Base-by-base conservation (phyloP, 2,113 vertebrate species). In the Apus apus region DNA sequence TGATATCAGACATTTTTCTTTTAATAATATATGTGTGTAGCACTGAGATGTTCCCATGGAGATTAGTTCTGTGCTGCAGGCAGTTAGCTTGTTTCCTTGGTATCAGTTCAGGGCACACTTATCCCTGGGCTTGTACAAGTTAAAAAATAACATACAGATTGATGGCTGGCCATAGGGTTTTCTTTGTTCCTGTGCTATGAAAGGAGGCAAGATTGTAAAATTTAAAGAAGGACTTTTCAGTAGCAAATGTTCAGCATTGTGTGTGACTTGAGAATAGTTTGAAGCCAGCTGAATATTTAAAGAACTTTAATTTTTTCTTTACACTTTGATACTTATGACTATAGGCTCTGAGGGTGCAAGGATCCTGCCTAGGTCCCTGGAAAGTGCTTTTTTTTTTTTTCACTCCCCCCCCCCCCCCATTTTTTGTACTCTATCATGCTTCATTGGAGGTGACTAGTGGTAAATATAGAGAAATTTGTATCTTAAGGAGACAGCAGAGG, bases 31-130 rank as follows among this genome's bases (percentile, higher is more conserved):
- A 79, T 85, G 71, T 90, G 85, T 90, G 45, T 83, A 62, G n/a
- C 70, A 27, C 66, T 66, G 91, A 93, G 78, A 77, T 89, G 93
- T 95, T 94, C 94, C 93, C 87, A 91, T 97, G 91, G 94, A 94
- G 93, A 95, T 95, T 30, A 87, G 76, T 68, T 82, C 81, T 78
- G 58, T 91, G 81, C 93, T 96, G 91, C 85, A 87, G 89, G 66
- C 89, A 90, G 79, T 94, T 93, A 90, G 67, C 90, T 94, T 87
- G 88, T 97, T 95, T 95, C 92, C 90, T 94, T 90, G 92, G 93
- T 91, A 91, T 82, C 95, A 72, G 85, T 89, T 94, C 87, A 91
- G 92, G 92, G 50, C 78, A 78, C 58, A 26, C 45, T 75, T 87
- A 82, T 53, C 81, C 70, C 71, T 72, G 6, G 6, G 78, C 58